Base-by-base conservation (phyloP, 2,888 invertebrate genomes). In the Lutraria lutraria region DNA sequence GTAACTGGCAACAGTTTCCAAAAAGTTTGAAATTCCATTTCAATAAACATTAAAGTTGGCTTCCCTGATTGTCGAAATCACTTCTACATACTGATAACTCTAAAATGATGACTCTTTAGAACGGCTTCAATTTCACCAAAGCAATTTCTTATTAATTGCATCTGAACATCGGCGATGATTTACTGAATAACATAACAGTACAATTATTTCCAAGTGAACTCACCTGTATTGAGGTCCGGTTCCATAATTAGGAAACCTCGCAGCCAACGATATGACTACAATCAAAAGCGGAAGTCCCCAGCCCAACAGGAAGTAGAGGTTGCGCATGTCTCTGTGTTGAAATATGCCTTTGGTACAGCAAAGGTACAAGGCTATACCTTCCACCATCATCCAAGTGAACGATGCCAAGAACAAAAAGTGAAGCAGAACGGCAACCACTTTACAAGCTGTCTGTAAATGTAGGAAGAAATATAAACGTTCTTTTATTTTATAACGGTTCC, bases 371-470 rank as follows among this genome's bases (percentile, higher is more conserved):
- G 93, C 93, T 34, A 94, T 81, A 3, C 95, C 95, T 80, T 95
- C 95, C 21, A 94, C 92, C 92, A 94, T 83, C 95, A 95, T 95
- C 95, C 95, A 95, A 1, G 94, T 86, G 84, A 94, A 94, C 3
- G 94, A 90, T 0, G 94, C 89, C 93, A 94, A 89, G 85, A 94
- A 95, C 81, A 94, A 87, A 87, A 93, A 94, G 89, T 95, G 95
- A 16, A 95, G 88, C 54, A 93, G 79, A 12, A 93, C 87, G 0
- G 95, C 94, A 54, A 94, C 94, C 53, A 89, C 89, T 79, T 94
- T 94, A 86, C 95, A 95, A 15, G 93, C 93, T 16, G 88, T 88
- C 94, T 95, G 91, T 2, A 56, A 82, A 16, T 31, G 60, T 43
- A 43, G 19, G 19, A 43, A 56, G 54, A 25, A 8, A 2, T 43